Evolutionary conservation across 2,888 invertebrate genomes (phyloP), one percentile per base, ranked within the genome.

Genomic region (Acronicta psi): DNA sequence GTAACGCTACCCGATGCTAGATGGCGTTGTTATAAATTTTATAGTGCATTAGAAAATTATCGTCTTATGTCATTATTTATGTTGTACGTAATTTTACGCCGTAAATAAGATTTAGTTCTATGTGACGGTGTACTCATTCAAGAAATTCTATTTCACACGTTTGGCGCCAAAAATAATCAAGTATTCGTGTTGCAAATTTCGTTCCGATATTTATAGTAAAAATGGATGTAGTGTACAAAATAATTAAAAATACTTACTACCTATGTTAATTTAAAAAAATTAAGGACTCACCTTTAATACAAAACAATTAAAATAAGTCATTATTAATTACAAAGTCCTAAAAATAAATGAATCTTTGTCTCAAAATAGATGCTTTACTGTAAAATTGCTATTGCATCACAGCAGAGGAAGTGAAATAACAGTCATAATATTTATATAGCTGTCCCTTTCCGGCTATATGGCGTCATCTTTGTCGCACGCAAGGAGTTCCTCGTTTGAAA

Each of bases 381-480:
- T 88, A 88, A 89, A 91, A 89, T 76, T 86, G 81, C 81, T 89
- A 87, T 93, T 94, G 94, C 94, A 93, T 94, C 94, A 94, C 91
- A 93, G 81, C 91, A 82, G 83, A 93, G 94, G 94, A 94, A 94
- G 90, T 93, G 92, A 92, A 94, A 91, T 92, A 92, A 90, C 91
- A 92, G 91, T 88, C 93, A 93, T 91, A 94, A 94, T 93, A 93
- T 93, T 93, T 92, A 86, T 91, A 92, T 86, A 89, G 83, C 90
- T 79, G 77, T 91, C 93, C 81, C 91, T 83, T 84, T 87, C 81
- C 69, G 67, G 62, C 87, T 71, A 67, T 73, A 84, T 88, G 83
- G 77, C 84, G 82, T 85, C 84, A 82, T 93, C 92, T 84, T 83
- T 83, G 82, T 93, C 91, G 80, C 90, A 82, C 93, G 72, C 81